phyloP scores from a whole-genome alignment of 2,113 vertebrate genomes.

The Bambusicola thoracicus region DNA sequence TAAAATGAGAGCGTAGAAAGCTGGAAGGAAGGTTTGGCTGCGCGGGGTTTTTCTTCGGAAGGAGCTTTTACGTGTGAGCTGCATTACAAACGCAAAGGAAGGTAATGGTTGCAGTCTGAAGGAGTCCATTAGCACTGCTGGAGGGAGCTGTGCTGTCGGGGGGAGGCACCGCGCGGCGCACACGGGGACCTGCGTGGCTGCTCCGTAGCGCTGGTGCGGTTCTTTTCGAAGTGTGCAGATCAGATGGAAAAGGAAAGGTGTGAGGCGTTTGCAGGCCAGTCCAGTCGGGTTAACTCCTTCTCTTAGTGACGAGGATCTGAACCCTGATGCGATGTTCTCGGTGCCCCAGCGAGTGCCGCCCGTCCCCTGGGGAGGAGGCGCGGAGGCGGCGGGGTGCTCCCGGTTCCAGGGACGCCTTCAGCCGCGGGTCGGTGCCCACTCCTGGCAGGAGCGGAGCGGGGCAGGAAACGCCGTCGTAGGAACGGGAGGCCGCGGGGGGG shows the following conservation, averaged over 20 bases:
- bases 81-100: background rate
- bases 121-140: background rate
- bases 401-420: no score
- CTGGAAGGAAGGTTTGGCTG: background rate
- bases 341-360: no score
- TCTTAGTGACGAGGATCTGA: background rate
- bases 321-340: background rate
- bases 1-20: background rate
- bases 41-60: background rate
- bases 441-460: no score
- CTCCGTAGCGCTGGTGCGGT: background rate
- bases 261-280: background rate
- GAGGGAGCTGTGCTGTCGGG: background rate
- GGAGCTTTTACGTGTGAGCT: background rate
- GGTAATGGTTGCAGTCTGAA: background rate
- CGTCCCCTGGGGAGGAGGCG: accelerated
- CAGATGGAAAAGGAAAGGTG: background rate
- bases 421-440: no score
- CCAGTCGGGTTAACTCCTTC: background rate
- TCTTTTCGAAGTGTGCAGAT: background rate
- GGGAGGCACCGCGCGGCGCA: background rate
- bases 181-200: background rate
- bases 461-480: no score
- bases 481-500: background rate
- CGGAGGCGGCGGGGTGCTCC: accelerated